phyloP scores from a whole-genome alignment of 2,888 invertebrate genomes.

The Craniophora ligustri region DNA sequence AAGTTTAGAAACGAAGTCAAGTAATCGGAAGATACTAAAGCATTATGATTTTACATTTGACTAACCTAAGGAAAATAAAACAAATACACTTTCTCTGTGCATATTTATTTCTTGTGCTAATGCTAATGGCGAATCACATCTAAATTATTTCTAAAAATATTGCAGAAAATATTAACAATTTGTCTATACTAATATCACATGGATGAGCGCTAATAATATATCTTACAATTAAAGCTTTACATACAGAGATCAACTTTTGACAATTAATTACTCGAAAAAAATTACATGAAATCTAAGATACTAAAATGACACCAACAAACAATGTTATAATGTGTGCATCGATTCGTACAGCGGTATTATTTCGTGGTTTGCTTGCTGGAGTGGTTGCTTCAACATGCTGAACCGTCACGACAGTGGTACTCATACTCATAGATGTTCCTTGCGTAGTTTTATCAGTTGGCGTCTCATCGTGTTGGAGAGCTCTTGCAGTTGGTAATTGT shows the following conservation, averaged over 20 bases:
- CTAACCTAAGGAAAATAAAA: conserved; percentile 56
- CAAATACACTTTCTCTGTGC: conserved; percentile 39
- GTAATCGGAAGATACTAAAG: conserved; percentile 70
- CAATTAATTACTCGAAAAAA: conserved; percentile 38
- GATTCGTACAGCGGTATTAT: conserved; percentile 48
- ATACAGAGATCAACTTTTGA: conserved; percentile 52
- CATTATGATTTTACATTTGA: conserved; percentile 83
- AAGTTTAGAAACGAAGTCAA: conserved; percentile 76
- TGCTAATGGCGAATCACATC: conserved; percentile 55
- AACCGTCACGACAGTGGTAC: conserved; percentile 37
- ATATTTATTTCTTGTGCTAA: conserved; percentile 60
- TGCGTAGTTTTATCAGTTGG: conserved; percentile 62
- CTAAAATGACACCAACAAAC: conserved; percentile 36
- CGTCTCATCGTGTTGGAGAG: conserved; percentile 72
- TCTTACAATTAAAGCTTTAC: conserved; percentile 59
- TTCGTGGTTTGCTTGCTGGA: conserved; percentile 42
- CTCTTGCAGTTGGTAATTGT: conserved; percentile 71
- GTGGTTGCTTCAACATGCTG: conserved; percentile 25
- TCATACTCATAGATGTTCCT: conserved; percentile 51
- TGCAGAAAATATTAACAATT: conserved; percentile 54
- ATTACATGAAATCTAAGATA: conserved; percentile 22
- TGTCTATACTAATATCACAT: conserved; percentile 72
- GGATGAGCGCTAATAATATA: conserved; percentile 59
- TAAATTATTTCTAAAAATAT: conserved; percentile 44
- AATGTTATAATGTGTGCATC: conserved; percentile 38